Conservation (phyloP, 2,113 vertebrate genomes). For the Channa argus region DNA sequence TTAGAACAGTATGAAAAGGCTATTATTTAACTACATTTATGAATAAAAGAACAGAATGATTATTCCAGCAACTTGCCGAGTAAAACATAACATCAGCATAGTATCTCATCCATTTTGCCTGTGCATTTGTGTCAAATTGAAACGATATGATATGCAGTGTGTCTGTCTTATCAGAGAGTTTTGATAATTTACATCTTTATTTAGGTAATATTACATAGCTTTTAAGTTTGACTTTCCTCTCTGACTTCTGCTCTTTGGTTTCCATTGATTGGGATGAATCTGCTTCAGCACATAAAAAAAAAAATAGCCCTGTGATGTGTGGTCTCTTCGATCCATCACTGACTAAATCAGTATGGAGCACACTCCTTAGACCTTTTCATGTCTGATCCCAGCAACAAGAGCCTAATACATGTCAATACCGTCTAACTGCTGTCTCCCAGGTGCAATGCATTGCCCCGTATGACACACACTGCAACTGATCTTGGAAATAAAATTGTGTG, state of each 20-base stretch:
- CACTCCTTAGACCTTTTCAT: conserved; percentile 69
- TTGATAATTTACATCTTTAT: background rate
- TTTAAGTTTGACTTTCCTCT: background rate
- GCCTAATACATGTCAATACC: conserved; percentile 52
- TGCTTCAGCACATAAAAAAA: background rate
- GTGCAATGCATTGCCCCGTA: background rate
- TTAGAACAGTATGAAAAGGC: background rate
- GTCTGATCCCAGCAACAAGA: conserved; percentile 31
- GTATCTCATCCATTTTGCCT: too few species aligned
- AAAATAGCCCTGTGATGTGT: conserved; percentile 31
- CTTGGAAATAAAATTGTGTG: conserved; percentile 32
- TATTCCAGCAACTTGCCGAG: background rate
- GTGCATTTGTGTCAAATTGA: too few species aligned
- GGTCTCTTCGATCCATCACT: conserved; percentile 36
- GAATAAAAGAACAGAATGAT: background rate
- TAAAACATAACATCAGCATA: background rate
- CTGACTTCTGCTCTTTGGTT: background rate
- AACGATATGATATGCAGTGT: too few species aligned
- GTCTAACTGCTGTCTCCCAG: conserved; percentile 38
- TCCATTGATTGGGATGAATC: background rate
- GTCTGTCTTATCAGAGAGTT: background rate
- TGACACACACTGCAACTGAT: conserved; percentile 10
- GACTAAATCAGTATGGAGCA: conserved; percentile 62
- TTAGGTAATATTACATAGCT: background rate
- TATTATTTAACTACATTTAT: background rate